Evolutionary conservation across 2,797 vertebrate genomes (phyloP).

Genomic region (Nyctibius grandis): DNA sequence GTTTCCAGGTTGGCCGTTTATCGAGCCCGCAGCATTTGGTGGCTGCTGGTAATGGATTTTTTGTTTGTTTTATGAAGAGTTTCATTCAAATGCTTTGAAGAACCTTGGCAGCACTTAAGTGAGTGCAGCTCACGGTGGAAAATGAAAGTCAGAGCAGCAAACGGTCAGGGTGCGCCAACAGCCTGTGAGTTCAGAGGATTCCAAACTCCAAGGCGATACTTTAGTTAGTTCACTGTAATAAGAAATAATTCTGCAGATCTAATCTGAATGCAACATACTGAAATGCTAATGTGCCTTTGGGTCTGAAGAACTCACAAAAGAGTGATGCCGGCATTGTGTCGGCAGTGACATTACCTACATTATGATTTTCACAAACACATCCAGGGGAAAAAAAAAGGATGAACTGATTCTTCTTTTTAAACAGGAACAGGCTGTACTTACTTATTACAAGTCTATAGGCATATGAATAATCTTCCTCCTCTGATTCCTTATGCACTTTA

Average conservation of each 20-base stretch:
- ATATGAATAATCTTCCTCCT: conserved; percentile 17
- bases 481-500: not conserved
- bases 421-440: not conserved
- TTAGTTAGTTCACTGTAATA: not conserved
- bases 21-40: not conserved
- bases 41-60: conserved; percentile 26
- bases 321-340: not conserved
- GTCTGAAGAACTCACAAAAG: conserved; percentile 18
- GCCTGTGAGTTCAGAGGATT: not conserved
- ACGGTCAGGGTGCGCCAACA: not conserved
- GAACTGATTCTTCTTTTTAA: not conserved
- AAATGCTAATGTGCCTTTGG: conserved; percentile 14
- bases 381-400: not conserved
- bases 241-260: conserved; percentile 6
- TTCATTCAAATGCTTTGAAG: conserved; percentile 51
- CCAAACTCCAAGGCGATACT: not conserved
- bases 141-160: not conserved
- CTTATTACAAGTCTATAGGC: conserved; percentile 6
- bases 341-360: not conserved
- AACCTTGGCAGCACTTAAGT: conserved; percentile 18
- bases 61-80: conserved; percentile 62
- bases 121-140: not conserved
- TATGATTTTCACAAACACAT: not conserved
- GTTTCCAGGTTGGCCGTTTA: not conserved
- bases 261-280: not conserved